Base-by-base conservation (phyloP, 2,113 vertebrate genomes). In the Eptatretus burgeri region DNA sequence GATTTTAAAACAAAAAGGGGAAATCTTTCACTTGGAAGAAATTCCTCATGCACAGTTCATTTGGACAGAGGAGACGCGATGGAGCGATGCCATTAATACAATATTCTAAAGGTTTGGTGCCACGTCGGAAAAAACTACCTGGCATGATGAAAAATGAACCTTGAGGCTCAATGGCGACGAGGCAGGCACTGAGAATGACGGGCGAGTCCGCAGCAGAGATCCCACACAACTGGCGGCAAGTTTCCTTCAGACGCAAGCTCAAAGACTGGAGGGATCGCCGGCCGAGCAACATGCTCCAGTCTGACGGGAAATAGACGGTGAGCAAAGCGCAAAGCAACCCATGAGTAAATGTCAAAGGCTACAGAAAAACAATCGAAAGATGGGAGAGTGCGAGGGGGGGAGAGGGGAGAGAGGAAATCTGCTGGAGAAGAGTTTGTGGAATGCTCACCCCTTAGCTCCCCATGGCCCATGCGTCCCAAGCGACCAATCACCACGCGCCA, bases 401-500 rank as follows among this genome's bases (percentile, higher is more conserved):
- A 60, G 12, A 10, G 56, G n/a, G 56, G n/a, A 5, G 14, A 18
- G 53, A 41, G 27, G 27, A 41, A 41, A 41, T 41, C 27, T 41
- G 27, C 27, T 7, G 27, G 27, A 41, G 27, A 5, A 41, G 27
- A 41, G 27, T 41, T 41, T 5, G 7, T 41, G 27, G 13, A 0
- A 1, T 13, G 10, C 70, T 19, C 66, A 94, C 89, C 89, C 80
- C 94, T 94, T 11, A 96, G 73, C 66, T 94, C 89, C 14, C 89
- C 89, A 0, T 96, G 86, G 64, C 87, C 89, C 2, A 95, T 76
- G 52, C 89, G 76, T 60, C 89, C 89, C n/a, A 96, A 78, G 50
- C 86, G 80, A 14, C 89, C 89, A 5, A 96, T 96, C 10, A 96
- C 88, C 41, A 94, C 84, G 77, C 89, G 88, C 88, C 89, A 96